These are phyloP conservation scores for Erebia aethiops DNA, from an alignment of 2,888 invertebrate species.

Conservation along the genomic window DNA sequence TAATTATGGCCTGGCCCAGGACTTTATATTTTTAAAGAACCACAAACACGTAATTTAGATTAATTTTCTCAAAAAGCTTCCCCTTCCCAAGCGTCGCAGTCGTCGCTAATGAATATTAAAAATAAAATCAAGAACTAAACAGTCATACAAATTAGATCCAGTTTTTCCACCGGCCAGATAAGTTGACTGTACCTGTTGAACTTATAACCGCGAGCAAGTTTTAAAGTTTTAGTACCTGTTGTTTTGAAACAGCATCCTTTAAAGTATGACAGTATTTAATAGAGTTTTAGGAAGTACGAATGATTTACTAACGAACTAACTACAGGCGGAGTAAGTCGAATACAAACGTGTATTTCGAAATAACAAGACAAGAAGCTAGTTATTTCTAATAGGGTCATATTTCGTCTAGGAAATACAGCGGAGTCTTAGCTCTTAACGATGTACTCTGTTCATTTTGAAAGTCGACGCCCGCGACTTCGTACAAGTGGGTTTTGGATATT, in stretches of 20 bases:
- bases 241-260: background rate
- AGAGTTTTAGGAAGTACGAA: background rate
- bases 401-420: slow-evolving; percentile 14
- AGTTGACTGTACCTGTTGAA: too few relatives aligned
- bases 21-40: too few relatives aligned
- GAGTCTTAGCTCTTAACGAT: background rate
- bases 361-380: slow-evolving; percentile 29
- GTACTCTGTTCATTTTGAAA: background rate
- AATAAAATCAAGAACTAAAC: too few relatives aligned
- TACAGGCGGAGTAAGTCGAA: background rate
- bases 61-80: too few relatives aligned
- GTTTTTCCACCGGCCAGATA: too few relatives aligned
- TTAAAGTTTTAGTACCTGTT: background rate
- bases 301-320: background rate
- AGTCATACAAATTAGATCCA: too few relatives aligned
- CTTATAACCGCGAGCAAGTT: too few relatives aligned
- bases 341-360: slow-evolving; percentile 19
- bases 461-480: background rate
- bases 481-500: background rate
- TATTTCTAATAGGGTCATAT: slow-evolving; percentile 36
- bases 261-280: background rate
- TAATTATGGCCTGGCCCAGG: too few relatives aligned
- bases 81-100: too few relatives aligned
- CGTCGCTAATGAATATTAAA: too few relatives aligned
- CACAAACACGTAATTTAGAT: too few relatives aligned